A percentile compares a stretch with the other conserved stretches of the same genome.
Conservation (phyloP, 2,888 invertebrate genomes). For the Acrobasis repandana region DNA sequence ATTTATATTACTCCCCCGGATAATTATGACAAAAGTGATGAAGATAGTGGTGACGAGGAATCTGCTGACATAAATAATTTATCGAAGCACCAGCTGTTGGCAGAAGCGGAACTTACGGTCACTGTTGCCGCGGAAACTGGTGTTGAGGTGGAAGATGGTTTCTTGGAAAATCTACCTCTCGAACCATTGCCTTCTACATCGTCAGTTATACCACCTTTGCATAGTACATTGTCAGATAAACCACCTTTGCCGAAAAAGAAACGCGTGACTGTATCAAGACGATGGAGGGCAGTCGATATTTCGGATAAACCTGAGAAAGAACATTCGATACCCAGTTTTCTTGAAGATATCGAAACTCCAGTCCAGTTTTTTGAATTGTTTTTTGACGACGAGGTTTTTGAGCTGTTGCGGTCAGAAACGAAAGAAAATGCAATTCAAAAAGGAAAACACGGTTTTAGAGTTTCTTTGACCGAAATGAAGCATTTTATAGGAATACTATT, state of each 20-base stretch:
- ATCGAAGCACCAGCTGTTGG: slow-evolving; percentile 1
- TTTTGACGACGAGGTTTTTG: slow-evolving; percentile 21
- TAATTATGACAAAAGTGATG: slow-evolving; percentile 14
- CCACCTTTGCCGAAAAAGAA: too few relatives aligned
- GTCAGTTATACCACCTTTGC: too few relatives aligned
- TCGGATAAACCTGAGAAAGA: too few relatives aligned
- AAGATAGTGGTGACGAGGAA: slow-evolving; percentile 14
- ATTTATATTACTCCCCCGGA: slow-evolving; percentile 9
- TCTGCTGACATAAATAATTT: slow-evolving; percentile 4
- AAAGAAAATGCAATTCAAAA: slow-evolving; percentile 30
- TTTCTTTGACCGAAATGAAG: too few relatives aligned
- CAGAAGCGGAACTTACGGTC: neutral
- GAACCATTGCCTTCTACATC: too few relatives aligned
- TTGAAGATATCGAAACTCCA: too few relatives aligned
- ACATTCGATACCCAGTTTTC: too few relatives aligned
- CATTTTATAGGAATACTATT: too few relatives aligned
- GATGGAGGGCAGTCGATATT: too few relatives aligned
- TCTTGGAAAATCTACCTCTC: neutral
- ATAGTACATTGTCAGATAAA: too few relatives aligned
- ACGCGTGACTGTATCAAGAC: too few relatives aligned
- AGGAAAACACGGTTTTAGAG: slow-evolving; percentile 26
- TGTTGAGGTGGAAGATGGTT: neutral
- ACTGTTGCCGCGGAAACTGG: slow-evolving; percentile 1
- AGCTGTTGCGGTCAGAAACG: slow-evolving; percentile 25
- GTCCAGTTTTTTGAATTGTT: slow-evolving; percentile 29